Conservation (phyloP, 2,113 vertebrate species). For the Myodes glareolus region DNA sequence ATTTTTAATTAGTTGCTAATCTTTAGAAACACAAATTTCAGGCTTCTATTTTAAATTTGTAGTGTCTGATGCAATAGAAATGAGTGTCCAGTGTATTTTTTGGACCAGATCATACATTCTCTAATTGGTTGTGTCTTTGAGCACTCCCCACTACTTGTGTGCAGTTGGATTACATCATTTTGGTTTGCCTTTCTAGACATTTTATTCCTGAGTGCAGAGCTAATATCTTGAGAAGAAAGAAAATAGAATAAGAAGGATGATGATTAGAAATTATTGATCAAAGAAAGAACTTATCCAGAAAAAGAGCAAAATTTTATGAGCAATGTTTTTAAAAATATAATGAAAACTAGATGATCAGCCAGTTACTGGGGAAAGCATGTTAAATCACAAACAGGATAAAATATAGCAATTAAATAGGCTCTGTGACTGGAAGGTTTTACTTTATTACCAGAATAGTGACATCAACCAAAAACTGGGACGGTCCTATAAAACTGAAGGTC, state of each 20-base stretch:
- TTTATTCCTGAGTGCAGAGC: not conserved
- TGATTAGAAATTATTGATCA: not conserved
- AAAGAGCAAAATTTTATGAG: not conserved
- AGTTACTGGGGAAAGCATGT: not conserved
- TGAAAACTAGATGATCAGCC: not conserved
- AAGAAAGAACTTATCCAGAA: not conserved
- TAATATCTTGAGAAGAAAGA: not conserved
- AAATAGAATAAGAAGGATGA: not conserved
- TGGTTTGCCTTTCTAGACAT: not conserved
- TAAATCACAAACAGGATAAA: not conserved
- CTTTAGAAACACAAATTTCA: not conserved
- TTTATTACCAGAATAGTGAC: not conserved
- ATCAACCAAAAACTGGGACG: not conserved
- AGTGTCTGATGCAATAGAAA: not conserved
- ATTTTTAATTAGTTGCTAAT: conserved; percentile 19
- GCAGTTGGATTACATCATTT: not conserved
- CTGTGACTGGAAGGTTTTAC: not conserved
- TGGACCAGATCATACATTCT: fast-evolving
- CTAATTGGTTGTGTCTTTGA: not conserved
- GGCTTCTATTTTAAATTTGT: not conserved
- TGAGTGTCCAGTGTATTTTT: not conserved
- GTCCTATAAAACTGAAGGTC: not conserved
- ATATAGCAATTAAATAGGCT: not conserved
- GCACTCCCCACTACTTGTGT: not conserved
- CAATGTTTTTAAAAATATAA: not conserved